Percentiles rank a stretch among this genome's conserved stretches.
Evolutionary conservation across 2,797 vertebrate species (phyloP).

Genomic region (Myotis myotis): DNA sequence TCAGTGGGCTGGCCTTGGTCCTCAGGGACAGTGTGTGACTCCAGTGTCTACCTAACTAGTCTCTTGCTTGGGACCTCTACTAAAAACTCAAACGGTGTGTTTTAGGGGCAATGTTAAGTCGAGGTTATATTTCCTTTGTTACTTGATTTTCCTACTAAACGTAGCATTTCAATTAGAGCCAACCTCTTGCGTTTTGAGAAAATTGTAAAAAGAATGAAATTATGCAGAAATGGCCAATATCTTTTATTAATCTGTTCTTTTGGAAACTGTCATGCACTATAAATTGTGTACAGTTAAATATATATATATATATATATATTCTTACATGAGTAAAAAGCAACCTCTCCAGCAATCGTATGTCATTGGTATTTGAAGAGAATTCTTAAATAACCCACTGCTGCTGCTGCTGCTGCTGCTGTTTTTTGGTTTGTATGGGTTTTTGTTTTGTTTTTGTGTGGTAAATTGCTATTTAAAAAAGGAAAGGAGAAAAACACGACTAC

Average conservation of each 20-base stretch:
- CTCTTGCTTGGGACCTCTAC: slow-evolving; percentile 33
- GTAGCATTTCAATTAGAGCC: slow-evolving; percentile 69
- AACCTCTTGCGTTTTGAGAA: slow-evolving; percentile 71
- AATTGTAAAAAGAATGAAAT: slow-evolving; percentile 70
- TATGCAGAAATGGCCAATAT: slow-evolving; percentile 74
- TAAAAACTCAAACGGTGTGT: slow-evolving; percentile 8
- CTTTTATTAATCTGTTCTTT: slow-evolving; percentile 71
- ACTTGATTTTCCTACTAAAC: slow-evolving; percentile 70
- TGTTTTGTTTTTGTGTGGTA: slow-evolving; percentile 69
- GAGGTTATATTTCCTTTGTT: slow-evolving; percentile 65
- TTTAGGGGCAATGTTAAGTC: slow-evolving; percentile 56
- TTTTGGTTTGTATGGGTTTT: slow-evolving; percentile 67
- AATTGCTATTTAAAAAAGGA: slow-evolving; percentile 72
- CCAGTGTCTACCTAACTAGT: slow-evolving; percentile 52
- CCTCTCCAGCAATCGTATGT: slow-evolving; percentile 70
- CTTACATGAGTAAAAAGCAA: slow-evolving; percentile 79
- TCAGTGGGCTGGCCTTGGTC: slow-evolving; percentile 33
- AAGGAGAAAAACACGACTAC: slow-evolving; percentile 76
- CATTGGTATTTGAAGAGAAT: slow-evolving; percentile 68
- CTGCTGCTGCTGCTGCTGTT: slow-evolving; percentile 67
- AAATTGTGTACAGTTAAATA: slow-evolving; percentile 82
- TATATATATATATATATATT: slow-evolving; percentile 78
- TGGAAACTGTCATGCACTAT: slow-evolving; percentile 79
- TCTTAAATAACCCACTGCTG: slow-evolving; percentile 78
- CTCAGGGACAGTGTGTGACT: slow-evolving; percentile 46